Evolutionary conservation across 2,797 vertebrate species (phyloP).

Genomic region (Sebastiscus tertius): DNA sequence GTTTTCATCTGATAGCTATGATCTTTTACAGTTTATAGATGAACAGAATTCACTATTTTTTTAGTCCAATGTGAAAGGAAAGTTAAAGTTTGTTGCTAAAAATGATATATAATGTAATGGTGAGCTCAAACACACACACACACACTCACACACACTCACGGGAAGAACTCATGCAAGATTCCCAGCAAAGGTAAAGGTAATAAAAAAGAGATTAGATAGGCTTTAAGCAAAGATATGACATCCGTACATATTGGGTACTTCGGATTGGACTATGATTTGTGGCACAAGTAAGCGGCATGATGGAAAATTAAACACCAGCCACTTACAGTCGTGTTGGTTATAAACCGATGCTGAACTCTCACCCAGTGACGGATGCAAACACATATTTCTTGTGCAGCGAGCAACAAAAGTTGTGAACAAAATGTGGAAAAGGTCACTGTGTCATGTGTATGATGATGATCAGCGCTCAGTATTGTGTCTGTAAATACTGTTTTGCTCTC

Average conservation of each 20-base stretch:
- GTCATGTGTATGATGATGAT: conserved; percentile 34
- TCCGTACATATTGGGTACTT: not conserved
- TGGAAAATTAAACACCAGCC: conserved; percentile 30
- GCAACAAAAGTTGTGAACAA: conserved; percentile 17
- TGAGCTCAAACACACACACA: not conserved
- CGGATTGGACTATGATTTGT: conserved; percentile 24
- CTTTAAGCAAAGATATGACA: conserved; percentile 16
- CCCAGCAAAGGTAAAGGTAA: not conserved
- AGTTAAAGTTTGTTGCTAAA: not conserved
- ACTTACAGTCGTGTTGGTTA: conserved; percentile 11
- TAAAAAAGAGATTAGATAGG: not conserved
- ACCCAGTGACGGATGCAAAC: conserved; percentile 5
- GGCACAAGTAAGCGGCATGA: conserved; percentile 5
- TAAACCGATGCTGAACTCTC: conserved; percentile 47
- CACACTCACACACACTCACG: not conserved
- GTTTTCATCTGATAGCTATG: not conserved
- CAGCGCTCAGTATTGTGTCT: conserved; percentile 23
- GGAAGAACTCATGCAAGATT: not conserved
- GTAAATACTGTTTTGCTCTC: conserved; percentile 62
- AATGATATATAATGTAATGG: not conserved
- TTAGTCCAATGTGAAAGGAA: not conserved
- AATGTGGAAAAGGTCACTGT: conserved; percentile 22
- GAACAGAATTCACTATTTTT: not conserved
- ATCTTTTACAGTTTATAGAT: not conserved
- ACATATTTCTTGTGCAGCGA: conserved; percentile 4